A percentile compares a stretch with the other conserved stretches of the same genome.
Conservation (phyloP, 2,113 vertebrate genomes). For the Nyctibius bracteatus region DNA sequence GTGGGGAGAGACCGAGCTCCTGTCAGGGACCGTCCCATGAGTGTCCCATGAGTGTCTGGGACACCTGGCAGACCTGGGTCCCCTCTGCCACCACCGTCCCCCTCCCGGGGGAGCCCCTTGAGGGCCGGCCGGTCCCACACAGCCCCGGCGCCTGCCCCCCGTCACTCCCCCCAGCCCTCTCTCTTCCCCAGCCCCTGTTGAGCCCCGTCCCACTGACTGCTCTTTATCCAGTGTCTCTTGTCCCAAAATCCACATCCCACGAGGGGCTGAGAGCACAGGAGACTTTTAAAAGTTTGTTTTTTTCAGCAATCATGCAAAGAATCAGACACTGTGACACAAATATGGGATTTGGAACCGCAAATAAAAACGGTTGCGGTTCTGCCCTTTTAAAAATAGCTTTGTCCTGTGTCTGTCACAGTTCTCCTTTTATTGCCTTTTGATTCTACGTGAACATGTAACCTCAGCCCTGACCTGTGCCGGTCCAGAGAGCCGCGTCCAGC, state of each 20-base stretch:
- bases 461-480: constrained; percentile 16
- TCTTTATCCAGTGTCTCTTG: neutral
- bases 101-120: neutral
- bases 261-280: neutral
- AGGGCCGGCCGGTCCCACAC: fast-evolving
- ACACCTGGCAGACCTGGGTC: neutral
- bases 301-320: constrained; percentile 2
- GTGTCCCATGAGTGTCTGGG: neutral
- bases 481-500: neutral
- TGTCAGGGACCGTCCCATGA: neutral
- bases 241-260: neutral
- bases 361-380: constrained; percentile 60
- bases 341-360: constrained; percentile 38
- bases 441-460: constrained; percentile 30
- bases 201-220: neutral
- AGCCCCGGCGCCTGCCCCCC: fast-evolving
- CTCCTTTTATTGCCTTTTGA: constrained; percentile 53
- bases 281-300: constrained; percentile 1
- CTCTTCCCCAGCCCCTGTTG: neutral
- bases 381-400: constrained; percentile 63
- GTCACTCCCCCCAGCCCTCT: neutral
- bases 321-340: constrained; percentile 58
- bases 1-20: neutral
- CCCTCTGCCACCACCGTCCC: fast-evolving
- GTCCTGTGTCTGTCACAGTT: constrained; percentile 44